phyloP scores from a whole-genome alignment of 2,797 vertebrate species.

The Varecia variegata region DNA sequence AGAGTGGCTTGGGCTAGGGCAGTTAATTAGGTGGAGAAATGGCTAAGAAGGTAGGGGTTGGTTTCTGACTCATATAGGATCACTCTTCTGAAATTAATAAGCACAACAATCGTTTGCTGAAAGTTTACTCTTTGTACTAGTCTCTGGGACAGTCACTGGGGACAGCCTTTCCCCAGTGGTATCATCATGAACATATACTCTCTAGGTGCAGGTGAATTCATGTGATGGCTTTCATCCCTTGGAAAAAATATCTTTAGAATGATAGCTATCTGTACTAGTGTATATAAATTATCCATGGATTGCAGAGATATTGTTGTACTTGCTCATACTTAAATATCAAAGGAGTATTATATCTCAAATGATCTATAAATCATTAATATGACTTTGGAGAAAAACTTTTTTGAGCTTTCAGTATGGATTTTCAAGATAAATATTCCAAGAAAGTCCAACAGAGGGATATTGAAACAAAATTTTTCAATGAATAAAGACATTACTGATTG shows the following conservation, averaged over 20 bases:
- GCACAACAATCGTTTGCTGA: background rate
- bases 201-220: background rate
- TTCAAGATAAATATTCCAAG: constrained; percentile 63
- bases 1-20: background rate
- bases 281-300: background rate
- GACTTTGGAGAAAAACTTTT: constrained; percentile 39
- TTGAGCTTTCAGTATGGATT: constrained; percentile 42
- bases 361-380: background rate
- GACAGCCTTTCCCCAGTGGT: background rate
- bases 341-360: constrained; percentile 43
- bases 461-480: constrained; percentile 60
- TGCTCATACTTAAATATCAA: constrained; percentile 23
- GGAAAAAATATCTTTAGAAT: background rate
- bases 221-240: background rate
- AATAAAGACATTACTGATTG: constrained; percentile 65
- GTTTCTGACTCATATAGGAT: background rate
- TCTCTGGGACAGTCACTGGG: background rate
- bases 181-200: background rate
- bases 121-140: background rate
- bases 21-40: background rate
- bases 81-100: background rate
- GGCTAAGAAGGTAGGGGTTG: background rate
- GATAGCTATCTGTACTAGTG: background rate
- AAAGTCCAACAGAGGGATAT: constrained; percentile 51
- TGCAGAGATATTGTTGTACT: background rate